Conservation (phyloP, 2,113 vertebrate genomes). For the Atractosteus spatula region DNA sequence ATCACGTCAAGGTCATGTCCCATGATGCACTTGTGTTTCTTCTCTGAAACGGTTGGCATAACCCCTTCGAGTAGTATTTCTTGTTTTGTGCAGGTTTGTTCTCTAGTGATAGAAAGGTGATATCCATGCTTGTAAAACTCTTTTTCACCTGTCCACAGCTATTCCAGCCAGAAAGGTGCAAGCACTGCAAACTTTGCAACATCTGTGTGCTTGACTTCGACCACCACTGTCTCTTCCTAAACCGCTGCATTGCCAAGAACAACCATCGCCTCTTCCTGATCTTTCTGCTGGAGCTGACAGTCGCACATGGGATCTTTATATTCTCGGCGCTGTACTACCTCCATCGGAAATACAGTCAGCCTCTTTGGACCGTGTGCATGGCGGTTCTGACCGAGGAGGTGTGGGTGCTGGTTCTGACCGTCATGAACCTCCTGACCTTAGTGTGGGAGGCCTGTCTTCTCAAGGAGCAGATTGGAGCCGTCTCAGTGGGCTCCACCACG, state of each 20-base stretch:
- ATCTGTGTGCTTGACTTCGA: constrained; percentile 70
- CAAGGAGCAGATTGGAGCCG: constrained; percentile 58
- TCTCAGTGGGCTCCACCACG: constrained; percentile 62
- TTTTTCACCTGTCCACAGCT: constrained; percentile 39
- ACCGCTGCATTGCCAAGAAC: constrained; percentile 61
- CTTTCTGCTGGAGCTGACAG: constrained; percentile 52
- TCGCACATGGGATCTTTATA: constrained; percentile 37
- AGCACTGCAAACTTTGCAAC: constrained; percentile 73
- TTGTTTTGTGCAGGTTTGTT: too few relatives aligned
- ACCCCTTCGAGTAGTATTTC: too few relatives aligned
- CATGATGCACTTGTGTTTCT: too few relatives aligned
- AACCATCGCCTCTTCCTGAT: constrained; percentile 70
- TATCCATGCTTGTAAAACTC: too few relatives aligned
- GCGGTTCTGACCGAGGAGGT: constrained; percentile 49
- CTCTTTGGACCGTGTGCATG: constrained; percentile 35
- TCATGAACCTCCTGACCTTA: constrained; percentile 58
- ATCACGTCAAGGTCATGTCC: too few relatives aligned
- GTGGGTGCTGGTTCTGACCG: constrained; percentile 59
- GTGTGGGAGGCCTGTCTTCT: constrained; percentile 68
- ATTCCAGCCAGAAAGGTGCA: constrained; percentile 63
- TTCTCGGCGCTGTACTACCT: constrained; percentile 40
- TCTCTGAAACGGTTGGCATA: too few relatives aligned
- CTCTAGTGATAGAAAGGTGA: too few relatives aligned
- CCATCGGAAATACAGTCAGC: constrained; percentile 21
- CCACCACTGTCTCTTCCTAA: constrained; percentile 77